A percentile compares a stretch with the other conserved stretches of the same genome.
phyloP scores from a whole-genome alignment of 2,888 invertebrate genomes.

The Standfussiana lucernea region DNA sequence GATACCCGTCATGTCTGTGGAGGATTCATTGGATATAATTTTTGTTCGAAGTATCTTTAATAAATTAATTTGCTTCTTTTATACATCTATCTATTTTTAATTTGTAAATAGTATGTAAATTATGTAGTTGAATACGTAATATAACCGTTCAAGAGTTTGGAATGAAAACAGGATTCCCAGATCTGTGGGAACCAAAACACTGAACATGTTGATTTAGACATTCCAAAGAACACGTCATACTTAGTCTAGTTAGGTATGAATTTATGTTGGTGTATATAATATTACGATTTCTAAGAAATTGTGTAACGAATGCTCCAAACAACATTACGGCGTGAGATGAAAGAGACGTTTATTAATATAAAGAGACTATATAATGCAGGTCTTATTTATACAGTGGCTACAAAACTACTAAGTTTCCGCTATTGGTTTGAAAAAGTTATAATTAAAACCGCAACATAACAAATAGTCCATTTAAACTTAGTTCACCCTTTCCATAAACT shows the following conservation, averaged over 20 bases:
- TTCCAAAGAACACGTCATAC: conserved; percentile 14
- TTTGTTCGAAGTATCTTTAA: not conserved
- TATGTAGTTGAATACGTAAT: not conserved
- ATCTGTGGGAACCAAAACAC: not conserved
- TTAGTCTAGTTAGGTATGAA: not conserved
- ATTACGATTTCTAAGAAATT: conserved; percentile 27
- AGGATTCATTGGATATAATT: not conserved
- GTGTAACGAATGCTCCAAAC: not conserved
- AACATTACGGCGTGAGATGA: conserved; percentile 6
- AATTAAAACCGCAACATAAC: conserved; percentile 48
- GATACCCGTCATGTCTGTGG: not conserved
- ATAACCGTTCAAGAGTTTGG: too few species aligned
- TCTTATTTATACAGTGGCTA: not conserved
- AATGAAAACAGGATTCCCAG: conserved; percentile 1
- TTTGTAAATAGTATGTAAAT: not conserved
- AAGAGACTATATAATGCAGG: not conserved
- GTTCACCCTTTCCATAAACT: conserved; percentile 24
- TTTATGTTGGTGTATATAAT: conserved; percentile 3
- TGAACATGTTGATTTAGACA: not conserved
- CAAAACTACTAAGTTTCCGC: conserved; percentile 11
- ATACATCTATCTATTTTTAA: not conserved
- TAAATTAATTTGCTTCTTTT: not conserved
- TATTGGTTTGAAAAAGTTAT: conserved; percentile 45
- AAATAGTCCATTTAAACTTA: conserved; percentile 39
- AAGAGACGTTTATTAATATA: conserved; percentile 12